Conservation (phyloP, 2,113 vertebrate genomes). For the Todiramphus chloris region DNA sequence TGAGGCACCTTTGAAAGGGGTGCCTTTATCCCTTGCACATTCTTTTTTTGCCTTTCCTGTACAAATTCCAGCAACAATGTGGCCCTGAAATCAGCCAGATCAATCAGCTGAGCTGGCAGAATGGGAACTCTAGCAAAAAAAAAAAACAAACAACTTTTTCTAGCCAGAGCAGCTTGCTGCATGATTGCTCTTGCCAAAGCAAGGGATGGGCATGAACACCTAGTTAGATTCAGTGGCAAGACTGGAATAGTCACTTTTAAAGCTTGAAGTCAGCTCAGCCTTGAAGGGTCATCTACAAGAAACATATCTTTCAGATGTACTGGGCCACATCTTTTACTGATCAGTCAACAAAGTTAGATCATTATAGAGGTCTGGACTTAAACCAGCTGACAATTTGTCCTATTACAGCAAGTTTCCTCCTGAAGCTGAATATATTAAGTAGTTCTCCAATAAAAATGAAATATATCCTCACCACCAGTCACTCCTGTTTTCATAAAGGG, state of each 20-base stretch:
- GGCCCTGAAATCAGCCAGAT: neutral
- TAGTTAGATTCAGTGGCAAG: neutral
- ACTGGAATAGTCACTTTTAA: neutral
- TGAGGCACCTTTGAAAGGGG: neutral
- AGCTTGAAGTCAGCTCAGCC: neutral
- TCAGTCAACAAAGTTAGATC: neutral
- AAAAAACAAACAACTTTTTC: neutral
- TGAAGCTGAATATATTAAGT: slow-evolving; percentile 1
- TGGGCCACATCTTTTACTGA: neutral
- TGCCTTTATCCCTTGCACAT: neutral
- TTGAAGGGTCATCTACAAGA: neutral
- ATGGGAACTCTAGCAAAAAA: neutral
- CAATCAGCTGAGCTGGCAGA: neutral
- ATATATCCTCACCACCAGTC: slow-evolving; percentile 15
- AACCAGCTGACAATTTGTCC: neutral
- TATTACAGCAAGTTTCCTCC: neutral
- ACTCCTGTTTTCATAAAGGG: slow-evolving; percentile 28
- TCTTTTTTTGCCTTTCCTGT: neutral
- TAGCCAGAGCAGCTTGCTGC: neutral
- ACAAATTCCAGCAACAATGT: neutral
- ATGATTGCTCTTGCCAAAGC: neutral
- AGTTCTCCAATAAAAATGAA: slow-evolving; percentile 42
- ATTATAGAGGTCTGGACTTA: neutral
- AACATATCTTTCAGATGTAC: neutral
- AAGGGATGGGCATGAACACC: neutral